Percentiles rank a stretch among this genome's conserved stretches.
phyloP scores from a whole-genome alignment of 2,797 vertebrate genomes.

The Hephaestus fuliginosus region DNA sequence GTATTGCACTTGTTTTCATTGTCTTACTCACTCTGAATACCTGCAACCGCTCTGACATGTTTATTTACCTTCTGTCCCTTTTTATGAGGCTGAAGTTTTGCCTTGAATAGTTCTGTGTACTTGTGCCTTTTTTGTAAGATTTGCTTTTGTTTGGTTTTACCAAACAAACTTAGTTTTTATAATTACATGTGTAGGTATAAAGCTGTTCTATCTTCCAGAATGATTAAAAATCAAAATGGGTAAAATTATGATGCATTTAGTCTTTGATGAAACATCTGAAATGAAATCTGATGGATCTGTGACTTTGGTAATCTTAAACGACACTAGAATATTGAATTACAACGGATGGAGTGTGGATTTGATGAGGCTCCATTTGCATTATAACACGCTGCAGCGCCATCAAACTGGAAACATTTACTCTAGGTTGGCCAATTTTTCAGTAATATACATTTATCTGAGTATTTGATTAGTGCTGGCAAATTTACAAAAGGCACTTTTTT shows the following conservation, averaged over 20 bases:
- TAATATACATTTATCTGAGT: not conserved
- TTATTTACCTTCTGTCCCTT: not conserved
- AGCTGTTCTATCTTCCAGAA: conserved; percentile 17
- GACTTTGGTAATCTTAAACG: not conserved
- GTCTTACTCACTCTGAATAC: not conserved
- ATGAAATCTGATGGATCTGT: not conserved
- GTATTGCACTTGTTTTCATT: conserved; percentile 8
- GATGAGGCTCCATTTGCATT: not conserved
- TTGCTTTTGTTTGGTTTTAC: not conserved
- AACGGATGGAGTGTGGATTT: not conserved
- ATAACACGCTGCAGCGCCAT: not conserved
- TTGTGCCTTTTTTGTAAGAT: conserved; percentile 25
- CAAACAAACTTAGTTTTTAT: not conserved
- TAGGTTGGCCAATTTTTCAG: not conserved
- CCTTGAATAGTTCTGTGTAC: conserved; percentile 6
- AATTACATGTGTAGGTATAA: not conserved
- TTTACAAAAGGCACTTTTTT: not conserved
- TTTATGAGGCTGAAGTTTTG: not conserved
- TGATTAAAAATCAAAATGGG: conserved; percentile 2
- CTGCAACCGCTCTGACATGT: not conserved
- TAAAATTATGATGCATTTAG: not conserved
- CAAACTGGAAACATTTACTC: not conserved
- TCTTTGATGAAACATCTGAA: conserved; percentile 6
- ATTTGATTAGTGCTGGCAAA: not conserved
- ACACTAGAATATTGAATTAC: not conserved